Evolutionary conservation across 2,113 vertebrate species (phyloP), one percentile per base, ranked within the genome.

Genomic region (Thamnaconus septentrionalis): DNA sequence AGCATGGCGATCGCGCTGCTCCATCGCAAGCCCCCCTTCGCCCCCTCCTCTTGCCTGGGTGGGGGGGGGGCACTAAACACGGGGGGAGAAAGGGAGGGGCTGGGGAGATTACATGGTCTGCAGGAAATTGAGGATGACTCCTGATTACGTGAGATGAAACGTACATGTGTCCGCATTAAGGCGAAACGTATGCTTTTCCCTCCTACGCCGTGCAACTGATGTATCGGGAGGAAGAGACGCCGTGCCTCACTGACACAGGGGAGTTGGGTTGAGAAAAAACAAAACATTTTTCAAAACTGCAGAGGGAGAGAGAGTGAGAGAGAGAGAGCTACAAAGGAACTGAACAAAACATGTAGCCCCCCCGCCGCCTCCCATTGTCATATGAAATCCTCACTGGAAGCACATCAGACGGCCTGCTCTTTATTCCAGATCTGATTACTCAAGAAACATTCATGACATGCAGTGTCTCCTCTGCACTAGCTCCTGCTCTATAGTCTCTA

Each of bases 1-100:
- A 83, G 75, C 79, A 89, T 88, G 86, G 71, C 59, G 79, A 89
- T 87, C 87, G 84, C 83, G 85, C 80, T 75, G 67, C 59, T 68
- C 76, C 43, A 77, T 83, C 75, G 41, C 66, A 61, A 68, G 78
- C 71, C n/a, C n/a, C n/a, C n/a, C n/a, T n/a, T n/a, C n/a, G n/a
- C n/a, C n/a, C n/a, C n/a, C n/a, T n/a, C n/a, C n/a, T n/a, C n/a
- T n/a, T n/a, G n/a, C n/a, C n/a, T n/a, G n/a, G n/a, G n/a, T n/a
- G n/a, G n/a, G n/a, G n/a, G n/a, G n/a, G 8, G 18, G 53, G 61
- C 42, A 18, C 4, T 56, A 55, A 53, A 53, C 47, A 55, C 4
- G 42, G 5, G 58, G 50, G 73, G 57, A 44, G 9, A 41, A 8
- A 45, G 48, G n/a, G 48, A 50, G 8, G 11, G 47, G 11, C 8